Base-by-base conservation (phyloP, 2,113 vertebrate species). In the Melanerpes aurifrons region DNA sequence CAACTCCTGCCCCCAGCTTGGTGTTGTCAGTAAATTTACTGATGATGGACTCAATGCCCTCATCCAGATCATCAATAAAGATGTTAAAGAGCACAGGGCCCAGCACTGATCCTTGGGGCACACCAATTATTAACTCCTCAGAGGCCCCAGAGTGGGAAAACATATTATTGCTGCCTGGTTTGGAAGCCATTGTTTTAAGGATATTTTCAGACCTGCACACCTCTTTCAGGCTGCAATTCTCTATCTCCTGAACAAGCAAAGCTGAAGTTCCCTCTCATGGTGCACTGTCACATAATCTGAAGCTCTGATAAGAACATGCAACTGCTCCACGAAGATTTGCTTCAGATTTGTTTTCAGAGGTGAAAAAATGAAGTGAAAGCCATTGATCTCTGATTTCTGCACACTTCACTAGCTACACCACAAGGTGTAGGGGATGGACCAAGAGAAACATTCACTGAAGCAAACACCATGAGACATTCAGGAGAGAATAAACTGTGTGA, bases 61-160 rank as follows among this genome's bases (percentile, higher is more conserved):
- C 35, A 35, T 35, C 35, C 35, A 35, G 35, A 35, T 35, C 35
- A 35, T 35, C 35, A 35, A 35, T 35, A 35, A 35, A 35, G 35
- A 35, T 35, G 35, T 7, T 35, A 35, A 35, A 35, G 35, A 35
- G 35, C 35, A 35, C 35, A 35, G 35, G 35, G 35, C 35, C 35
- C 35, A 35, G 35, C 35, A 35, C 35, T 35, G 35, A 35, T 35
- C 35, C 35, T 35, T 35, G 35, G 35, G 35, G 35, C 35, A 35
- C 35, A 35, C 35, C 35, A 35, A 35, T 35, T 94, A 92, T 84
- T 88, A 73, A 93, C 59, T 92, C 90, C 71, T 96, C 71, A 15
- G 28, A 83, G 92, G 64, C 91, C 86, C 32, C 50, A 7, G 70
- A 74, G 54, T 59, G 81, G 84, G 90, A 86, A 95, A 93, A 91